Conservation (phyloP, 2,113 vertebrate species). For the Lethenteron camtschaticum region DNA sequence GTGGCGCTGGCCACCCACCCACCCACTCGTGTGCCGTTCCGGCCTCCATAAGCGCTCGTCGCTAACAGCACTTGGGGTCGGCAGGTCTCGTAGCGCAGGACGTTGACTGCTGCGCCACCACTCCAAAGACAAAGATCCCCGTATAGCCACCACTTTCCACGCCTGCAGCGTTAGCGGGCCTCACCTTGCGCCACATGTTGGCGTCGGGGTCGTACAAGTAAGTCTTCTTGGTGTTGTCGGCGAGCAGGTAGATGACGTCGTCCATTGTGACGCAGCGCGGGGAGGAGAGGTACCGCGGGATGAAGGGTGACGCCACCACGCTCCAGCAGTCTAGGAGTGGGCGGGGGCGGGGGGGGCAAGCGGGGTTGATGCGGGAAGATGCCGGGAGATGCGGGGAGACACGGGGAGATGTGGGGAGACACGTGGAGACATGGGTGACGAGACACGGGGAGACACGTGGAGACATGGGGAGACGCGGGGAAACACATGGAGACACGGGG, state of each 20-base stretch:
- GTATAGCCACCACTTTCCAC: too few relatives aligned
- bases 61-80: too few relatives aligned
- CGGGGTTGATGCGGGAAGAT: neutral
- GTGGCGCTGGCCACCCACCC: too few relatives aligned
- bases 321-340: slow-evolving; percentile 46
- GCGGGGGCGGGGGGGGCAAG: neutral
- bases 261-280: slow-evolving; percentile 47
- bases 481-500: neutral
- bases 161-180: neutral
- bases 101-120: too few relatives aligned
- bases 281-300: slow-evolving; percentile 83
- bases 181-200: slow-evolving; percentile 92
- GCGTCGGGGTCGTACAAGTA: slow-evolving; percentile 50
- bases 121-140: too few relatives aligned
- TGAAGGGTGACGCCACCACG: slow-evolving; percentile 60
- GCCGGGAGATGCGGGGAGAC: neutral
- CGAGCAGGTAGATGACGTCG: slow-evolving; percentile 58
- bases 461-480: neutral
- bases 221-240: slow-evolving; percentile 93
- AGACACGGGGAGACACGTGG: neutral
- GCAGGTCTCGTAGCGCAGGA: too few relatives aligned
- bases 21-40: too few relatives aligned
- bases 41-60: too few relatives aligned
- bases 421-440: neutral
- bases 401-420: neutral